Conservation (phyloP, 1,140 invertebrate genomes). For the Papilio helenus region DNA sequence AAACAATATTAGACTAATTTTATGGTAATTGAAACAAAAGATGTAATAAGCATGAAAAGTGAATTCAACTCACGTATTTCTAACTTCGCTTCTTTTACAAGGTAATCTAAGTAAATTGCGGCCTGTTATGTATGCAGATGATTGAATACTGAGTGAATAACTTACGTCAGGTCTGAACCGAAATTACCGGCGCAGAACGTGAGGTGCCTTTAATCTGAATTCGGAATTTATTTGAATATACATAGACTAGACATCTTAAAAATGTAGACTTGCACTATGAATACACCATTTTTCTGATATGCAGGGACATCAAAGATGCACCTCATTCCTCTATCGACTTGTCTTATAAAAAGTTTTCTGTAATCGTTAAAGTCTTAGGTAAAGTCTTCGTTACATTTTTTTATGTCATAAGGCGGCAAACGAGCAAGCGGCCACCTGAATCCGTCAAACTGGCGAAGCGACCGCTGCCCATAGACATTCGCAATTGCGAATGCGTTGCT, state of each 20-base stretch:
- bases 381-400: no score
- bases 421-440: no score
- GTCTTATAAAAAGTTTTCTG: no score
- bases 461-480: no score
- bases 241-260: background rate
- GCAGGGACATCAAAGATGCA: no score
- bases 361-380: no score
- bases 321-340: no score
- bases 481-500: no score
- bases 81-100: slow-evolving; percentile 16
- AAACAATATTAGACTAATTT: background rate
- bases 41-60: background rate
- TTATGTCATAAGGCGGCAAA: no score
- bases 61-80: slow-evolving; percentile 1
- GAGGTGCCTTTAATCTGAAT: background rate
- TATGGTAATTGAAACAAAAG: background rate
- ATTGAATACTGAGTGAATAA: slow-evolving; percentile 32
- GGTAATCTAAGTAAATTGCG: slow-evolving; percentile 25
- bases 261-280: background rate
- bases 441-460: no score
- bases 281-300: background rate
- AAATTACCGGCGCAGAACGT: slow-evolving; percentile 19
- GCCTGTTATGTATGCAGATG: slow-evolving; percentile 15
- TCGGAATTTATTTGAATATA: background rate
- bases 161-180: background rate